Percentiles rank a stretch among this genome's conserved stretches.
phyloP scores from a whole-genome alignment of 2,113 vertebrate species.

The Heliornis fulica region DNA sequence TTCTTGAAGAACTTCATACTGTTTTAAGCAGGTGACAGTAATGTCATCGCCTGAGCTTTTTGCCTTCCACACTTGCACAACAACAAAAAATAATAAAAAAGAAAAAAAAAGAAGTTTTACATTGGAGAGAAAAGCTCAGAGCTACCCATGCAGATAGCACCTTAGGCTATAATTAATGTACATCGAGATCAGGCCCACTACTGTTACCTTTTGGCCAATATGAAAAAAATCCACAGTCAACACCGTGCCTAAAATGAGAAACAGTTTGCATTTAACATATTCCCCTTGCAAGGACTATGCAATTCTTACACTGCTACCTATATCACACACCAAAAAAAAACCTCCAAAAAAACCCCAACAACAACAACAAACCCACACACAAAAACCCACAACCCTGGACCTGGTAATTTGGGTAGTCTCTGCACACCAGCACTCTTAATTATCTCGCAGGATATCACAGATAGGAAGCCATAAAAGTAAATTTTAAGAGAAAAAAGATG shows the following conservation, averaged over 20 bases:
- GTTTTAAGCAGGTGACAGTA: constrained; percentile 81
- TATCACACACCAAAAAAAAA: neutral
- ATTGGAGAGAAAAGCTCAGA: constrained; percentile 17
- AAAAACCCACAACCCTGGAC: too few relatives aligned
- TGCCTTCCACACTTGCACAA: constrained; percentile 53
- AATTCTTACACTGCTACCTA: neutral
- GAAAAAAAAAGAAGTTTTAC: constrained; percentile 4
- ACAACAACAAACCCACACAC: too few relatives aligned
- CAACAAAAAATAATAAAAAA: neutral
- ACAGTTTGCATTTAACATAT: neutral
- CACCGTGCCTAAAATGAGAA: neutral
- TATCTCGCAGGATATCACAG: neutral
- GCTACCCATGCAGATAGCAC: constrained; percentile 1
- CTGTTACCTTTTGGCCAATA: neutral
- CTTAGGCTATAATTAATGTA: neutral
- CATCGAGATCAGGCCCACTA: neutral
- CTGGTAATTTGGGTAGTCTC: neutral
- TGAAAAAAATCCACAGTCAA: neutral
- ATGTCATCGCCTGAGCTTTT: constrained; percentile 73
- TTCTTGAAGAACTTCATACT: constrained; percentile 74
- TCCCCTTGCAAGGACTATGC: neutral
- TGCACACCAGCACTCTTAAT: neutral
- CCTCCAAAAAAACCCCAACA: too few relatives aligned
- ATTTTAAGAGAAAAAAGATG: neutral
- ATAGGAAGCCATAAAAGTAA: neutral